Evolutionary conservation across 2,797 vertebrate species (phyloP), one percentile per base, ranked within the genome.

Genomic region (Pipistrellus pygmaeus): DNA sequence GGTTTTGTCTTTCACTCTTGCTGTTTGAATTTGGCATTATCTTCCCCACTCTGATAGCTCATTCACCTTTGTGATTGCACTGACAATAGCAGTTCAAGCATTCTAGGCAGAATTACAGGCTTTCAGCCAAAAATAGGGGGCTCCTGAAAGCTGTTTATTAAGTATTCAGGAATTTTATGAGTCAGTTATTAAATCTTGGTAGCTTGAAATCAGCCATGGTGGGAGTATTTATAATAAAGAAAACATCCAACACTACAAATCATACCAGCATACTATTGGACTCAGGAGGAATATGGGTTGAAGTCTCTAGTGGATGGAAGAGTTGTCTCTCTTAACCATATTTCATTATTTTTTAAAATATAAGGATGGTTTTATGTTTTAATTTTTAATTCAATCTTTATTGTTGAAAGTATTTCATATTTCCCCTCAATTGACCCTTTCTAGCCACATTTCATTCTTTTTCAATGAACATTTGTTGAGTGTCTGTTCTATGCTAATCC

Each of bases 391-490:
- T 60, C 57, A 60, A 27, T 60, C 25, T 60, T 60, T 13, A 60
- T 60, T 27, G 25, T 60, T 60, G 25, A 13, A 60, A 60, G 11
- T 60, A 60, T 60, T 60, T 27, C 57, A 60, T 60, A 27, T 60
- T 25, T 60, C 25, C 25, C 57, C 57, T 5, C 57, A 60, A 27
- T 60, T 27, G 12, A 27, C 44, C 30, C 94, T 17, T 90, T 32
- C 85, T 48, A 80, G 83, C 32, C 44, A 88, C 17, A 57, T 95
- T 94, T 88, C 41, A 78, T 85, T 88, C 23, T 85, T 80, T 88
- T 90, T 94, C 68, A 78, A 35, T 84, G 88, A 88, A 60, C 38
- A 46, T 81, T 93, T 94, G 6, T 72, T 96, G 86, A 94, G 23
- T 85, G 86, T 4, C 25, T 68, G 35, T 60, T 75, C 87, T 85